Percentiles rank a stretch among this genome's conserved stretches.
Conservation (phyloP, 2,797 vertebrate genomes). For the Myiotriccus ornatus region DNA sequence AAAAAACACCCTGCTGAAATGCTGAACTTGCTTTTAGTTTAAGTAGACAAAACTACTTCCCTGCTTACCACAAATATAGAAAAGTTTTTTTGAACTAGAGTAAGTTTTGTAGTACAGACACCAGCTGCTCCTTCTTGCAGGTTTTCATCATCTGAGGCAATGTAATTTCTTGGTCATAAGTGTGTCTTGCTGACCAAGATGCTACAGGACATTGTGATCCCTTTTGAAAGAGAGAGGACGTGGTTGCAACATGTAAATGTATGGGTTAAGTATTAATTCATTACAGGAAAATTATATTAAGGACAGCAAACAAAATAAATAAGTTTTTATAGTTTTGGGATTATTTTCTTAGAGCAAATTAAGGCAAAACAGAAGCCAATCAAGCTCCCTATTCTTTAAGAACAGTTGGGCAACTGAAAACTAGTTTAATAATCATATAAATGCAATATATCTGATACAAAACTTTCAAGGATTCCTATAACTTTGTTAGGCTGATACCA, state of each 20-base stretch:
- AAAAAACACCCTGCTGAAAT: not conserved
- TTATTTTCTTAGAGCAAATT: not conserved
- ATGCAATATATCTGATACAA: not conserved
- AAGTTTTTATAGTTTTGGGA: accelerated
- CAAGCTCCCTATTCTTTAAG: not conserved
- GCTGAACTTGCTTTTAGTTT: conserved; percentile 70
- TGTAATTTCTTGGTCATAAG: conserved; percentile 60
- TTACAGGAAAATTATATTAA: not conserved
- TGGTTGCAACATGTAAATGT: not conserved
- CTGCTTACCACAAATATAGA: conserved; percentile 33
- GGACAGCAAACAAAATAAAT: not conserved
- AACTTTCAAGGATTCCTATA: not conserved
- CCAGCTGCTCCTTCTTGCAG: conserved; percentile 15
- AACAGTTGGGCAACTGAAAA: not conserved
- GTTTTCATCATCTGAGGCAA: conserved; percentile 37
- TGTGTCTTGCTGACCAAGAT: conserved; percentile 1
- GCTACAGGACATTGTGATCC: not conserved
- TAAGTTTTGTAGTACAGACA: conserved; percentile 32
- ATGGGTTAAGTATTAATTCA: not conserved
- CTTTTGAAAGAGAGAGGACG: not conserved
- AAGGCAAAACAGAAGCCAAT: not conserved
- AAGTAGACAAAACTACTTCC: conserved; percentile 64
- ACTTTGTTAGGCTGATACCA: not conserved
- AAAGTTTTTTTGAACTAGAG: conserved; percentile 46
- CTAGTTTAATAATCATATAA: not conserved